Evolutionary conservation across 2,113 vertebrate genomes (phyloP), one percentile per base, ranked within the genome.

Genomic region (Bambusicola thoracicus): DNA sequence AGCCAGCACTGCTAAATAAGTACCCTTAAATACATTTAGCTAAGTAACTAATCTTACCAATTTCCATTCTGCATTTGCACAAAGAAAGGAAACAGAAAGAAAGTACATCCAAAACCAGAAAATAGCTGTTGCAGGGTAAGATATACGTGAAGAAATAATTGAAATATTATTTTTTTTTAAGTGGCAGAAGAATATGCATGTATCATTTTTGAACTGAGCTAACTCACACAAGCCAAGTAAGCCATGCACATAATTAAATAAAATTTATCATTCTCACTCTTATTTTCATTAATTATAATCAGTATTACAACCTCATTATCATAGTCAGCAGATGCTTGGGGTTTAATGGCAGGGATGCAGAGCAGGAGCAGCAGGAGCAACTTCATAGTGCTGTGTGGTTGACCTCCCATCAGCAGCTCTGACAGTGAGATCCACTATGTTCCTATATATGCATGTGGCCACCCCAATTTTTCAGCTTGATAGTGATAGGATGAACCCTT

Each of bases 341-440:
- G 75, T 8, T 94, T 95, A 95, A 92, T 75, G 2, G 79, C 63
- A 70, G 86, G 85, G 87, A 94, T 58, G 91, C 97, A 98, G 78
- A 98, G 81, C 32, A 98, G 92, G 72, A 98, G 62, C 44, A 98
- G 43, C 69, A 97, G 94, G 15, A 98, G 91, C 82, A 94, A 74
- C 83, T 96, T 98, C 98, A 98, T 97, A 93, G 82, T 83, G 94
- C 92, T 84, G 51, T 44, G 82, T 77, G 92, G 80, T 81, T 34
- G 36, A 55, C 56, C 59, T 90, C 80, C 70, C 83, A 73, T 32
- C 87, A 61, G 48, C 65, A 65, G 82, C 74, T 82, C 85, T 90
- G 78, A 44, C 20, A 49, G 61, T 85, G 56, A 90, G 56, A 46
- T 63, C 77, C 27, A 44, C 46, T 69, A 22, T 91, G 27, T 22